phyloP scores from a whole-genome alignment of 2,888 invertebrate species.

The Dexiosoma caninum region DNA sequence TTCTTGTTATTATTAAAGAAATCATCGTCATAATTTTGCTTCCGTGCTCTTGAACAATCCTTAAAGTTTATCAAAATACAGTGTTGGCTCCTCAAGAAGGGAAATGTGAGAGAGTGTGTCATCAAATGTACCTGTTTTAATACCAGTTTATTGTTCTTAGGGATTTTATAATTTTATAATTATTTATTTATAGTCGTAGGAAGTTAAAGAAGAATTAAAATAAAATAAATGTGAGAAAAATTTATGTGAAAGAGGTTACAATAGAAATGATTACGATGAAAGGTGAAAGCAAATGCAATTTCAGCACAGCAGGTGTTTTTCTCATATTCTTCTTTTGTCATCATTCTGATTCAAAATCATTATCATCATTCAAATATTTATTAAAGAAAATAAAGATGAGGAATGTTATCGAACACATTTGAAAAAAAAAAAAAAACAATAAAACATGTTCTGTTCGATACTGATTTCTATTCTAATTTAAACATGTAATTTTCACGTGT shows the following conservation, averaged over 20 bases:
- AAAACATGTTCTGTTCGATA: constrained; percentile 2
- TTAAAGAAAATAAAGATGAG: neutral
- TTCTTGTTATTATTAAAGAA: too few relatives aligned
- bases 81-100: too few relatives aligned
- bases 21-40: too few relatives aligned
- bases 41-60: too few relatives aligned
- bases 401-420: constrained; percentile 16
- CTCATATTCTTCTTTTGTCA: constrained; percentile 13
- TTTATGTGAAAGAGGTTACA: neutral
- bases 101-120: too few relatives aligned
- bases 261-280: constrained; percentile 19
- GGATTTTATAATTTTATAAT: too few relatives aligned
- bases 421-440: too few relatives aligned
- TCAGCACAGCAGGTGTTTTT: constrained; percentile 55
- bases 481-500: too few relatives aligned
- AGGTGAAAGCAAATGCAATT: too few relatives aligned
- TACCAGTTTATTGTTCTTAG: neutral
- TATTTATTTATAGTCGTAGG: neutral
- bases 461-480: neutral
- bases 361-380: neutral
- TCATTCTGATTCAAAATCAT: neutral
- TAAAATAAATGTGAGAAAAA: neutral
- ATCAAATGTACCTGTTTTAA: too few relatives aligned
- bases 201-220: neutral
- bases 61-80: too few relatives aligned